phyloP scores from a whole-genome alignment of 2,113 vertebrate genomes.

The Rhombomys opimus region DNA sequence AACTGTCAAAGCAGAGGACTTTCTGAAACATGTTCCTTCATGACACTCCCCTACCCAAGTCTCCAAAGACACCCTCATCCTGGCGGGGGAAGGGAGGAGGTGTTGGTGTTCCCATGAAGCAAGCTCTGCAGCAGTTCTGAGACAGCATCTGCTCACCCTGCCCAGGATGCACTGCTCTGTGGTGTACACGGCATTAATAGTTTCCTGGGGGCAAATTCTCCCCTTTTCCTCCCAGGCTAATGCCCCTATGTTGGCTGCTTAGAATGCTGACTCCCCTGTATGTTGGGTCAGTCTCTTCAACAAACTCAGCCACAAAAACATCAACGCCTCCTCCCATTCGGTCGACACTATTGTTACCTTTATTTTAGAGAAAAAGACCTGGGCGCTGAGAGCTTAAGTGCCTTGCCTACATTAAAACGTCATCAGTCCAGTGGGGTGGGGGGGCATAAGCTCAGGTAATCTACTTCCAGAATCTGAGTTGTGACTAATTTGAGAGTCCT shows the following conservation, averaged over 20 bases:
- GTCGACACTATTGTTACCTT: neutral
- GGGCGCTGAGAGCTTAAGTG: neutral
- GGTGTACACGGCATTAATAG: fast-evolving
- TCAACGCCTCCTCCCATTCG: neutral
- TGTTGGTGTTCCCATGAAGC: neutral
- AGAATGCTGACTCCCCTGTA: neutral
- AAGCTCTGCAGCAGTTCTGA: too few relatives aligned
- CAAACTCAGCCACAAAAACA: neutral
- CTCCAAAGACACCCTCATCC: neutral
- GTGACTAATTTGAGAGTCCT: neutral
- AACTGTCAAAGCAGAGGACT: neutral
- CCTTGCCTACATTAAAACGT: neutral
- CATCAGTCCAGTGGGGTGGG: neutral
- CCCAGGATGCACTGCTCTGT: fast-evolving
- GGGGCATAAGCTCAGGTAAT: neutral
- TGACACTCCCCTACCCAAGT: neutral
- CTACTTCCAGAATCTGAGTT: neutral
- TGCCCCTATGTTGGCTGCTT: neutral
- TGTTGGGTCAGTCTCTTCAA: too few relatives aligned
- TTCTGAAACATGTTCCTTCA: neutral
- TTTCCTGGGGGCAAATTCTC: too few relatives aligned
- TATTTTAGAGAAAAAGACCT: neutral
- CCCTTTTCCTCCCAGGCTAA: neutral
- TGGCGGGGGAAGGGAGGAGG: neutral
- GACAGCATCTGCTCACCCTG: too few relatives aligned